phyloP scores from a whole-genome alignment of 2,888 invertebrate species.

The Oligia strigilis region DNA sequence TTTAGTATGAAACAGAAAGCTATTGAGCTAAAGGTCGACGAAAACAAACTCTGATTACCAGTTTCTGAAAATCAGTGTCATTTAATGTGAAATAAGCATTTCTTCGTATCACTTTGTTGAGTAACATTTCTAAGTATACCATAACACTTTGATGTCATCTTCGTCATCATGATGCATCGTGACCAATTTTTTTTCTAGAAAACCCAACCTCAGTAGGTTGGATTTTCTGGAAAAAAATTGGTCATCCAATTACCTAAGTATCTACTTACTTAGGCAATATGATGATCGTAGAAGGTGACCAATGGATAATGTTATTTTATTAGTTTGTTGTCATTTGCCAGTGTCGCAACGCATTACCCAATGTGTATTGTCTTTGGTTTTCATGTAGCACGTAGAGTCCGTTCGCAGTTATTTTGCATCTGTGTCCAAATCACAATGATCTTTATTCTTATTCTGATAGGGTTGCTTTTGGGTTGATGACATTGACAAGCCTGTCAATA shows the following conservation, averaged over 20 bases:
- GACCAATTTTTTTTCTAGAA: not conserved
- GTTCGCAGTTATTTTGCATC: too few relatives aligned
- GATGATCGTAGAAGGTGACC: too few relatives aligned
- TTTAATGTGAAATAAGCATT: constrained; percentile 22
- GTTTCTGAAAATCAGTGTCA: constrained; percentile 29
- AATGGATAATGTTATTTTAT: not conserved
- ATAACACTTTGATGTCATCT: constrained; percentile 12
- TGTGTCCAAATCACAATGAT: too few relatives aligned
- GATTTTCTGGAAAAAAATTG: not conserved
- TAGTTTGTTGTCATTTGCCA: too few relatives aligned
- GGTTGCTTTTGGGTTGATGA: too few relatives aligned
- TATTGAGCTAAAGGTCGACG: constrained; percentile 23
- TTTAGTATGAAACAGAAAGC: constrained; percentile 17
- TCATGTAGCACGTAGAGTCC: too few relatives aligned
- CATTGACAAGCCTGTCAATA: too few relatives aligned
- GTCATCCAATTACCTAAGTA: not conserved
- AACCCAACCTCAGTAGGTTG: too few relatives aligned
- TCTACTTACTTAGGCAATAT: too few relatives aligned
- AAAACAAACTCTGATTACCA: constrained; percentile 23
- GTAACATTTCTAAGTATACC: constrained; percentile 24
- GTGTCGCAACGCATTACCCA: too few relatives aligned
- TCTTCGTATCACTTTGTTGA: constrained; percentile 33
- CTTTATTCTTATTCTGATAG: too few relatives aligned
- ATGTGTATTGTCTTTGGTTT: too few relatives aligned
- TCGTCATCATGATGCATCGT: not conserved